These are phyloP conservation scores for Lutjanus erythropterus DNA, from an alignment of 2,113 vertebrate genomes.

Conservation along the genomic window DNA sequence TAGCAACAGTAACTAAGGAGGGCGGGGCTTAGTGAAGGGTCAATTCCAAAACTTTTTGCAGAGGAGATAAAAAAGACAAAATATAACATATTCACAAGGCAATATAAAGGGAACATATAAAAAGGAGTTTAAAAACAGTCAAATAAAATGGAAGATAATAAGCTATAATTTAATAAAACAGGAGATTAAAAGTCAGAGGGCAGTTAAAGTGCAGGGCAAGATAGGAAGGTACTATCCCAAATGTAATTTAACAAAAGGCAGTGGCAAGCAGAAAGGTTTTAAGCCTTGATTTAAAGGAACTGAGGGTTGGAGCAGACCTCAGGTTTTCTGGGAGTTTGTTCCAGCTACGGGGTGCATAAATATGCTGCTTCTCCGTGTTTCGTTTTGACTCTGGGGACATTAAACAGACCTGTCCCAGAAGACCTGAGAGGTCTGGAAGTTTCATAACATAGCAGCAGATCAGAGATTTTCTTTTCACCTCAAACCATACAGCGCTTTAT, in stretches of 20 bases:
- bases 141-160: slow-evolving; percentile 32
- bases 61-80: slow-evolving; percentile 1
- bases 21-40: no score
- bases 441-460: slow-evolving; percentile 57
- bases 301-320: slow-evolving; percentile 52
- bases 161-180: slow-evolving; percentile 41
- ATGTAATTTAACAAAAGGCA: slow-evolving; percentile 51
- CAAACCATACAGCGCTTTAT: slow-evolving; percentile 41
- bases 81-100: slow-evolving; percentile 22
- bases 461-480: slow-evolving; percentile 39
- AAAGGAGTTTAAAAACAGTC: slow-evolving; percentile 21
- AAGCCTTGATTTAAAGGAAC: slow-evolving; percentile 58
- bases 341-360: not conserved
- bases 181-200: slow-evolving; percentile 37
- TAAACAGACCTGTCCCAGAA: slow-evolving; percentile 56
- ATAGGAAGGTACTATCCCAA: slow-evolving; percentile 19
- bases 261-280: slow-evolving; percentile 51
- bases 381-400: not conserved
- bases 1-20: no score
- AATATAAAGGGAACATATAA: slow-evolving; percentile 25
- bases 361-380: slow-evolving; percentile 6
- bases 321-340: slow-evolving; percentile 70
- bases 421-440: slow-evolving; percentile 43
- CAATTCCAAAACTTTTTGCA: slow-evolving; percentile 1
- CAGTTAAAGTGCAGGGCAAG: slow-evolving; percentile 46